Evolutionary conservation across 2,888 invertebrate species (phyloP).

Genomic region (Plagiodera versicolora): DNA sequence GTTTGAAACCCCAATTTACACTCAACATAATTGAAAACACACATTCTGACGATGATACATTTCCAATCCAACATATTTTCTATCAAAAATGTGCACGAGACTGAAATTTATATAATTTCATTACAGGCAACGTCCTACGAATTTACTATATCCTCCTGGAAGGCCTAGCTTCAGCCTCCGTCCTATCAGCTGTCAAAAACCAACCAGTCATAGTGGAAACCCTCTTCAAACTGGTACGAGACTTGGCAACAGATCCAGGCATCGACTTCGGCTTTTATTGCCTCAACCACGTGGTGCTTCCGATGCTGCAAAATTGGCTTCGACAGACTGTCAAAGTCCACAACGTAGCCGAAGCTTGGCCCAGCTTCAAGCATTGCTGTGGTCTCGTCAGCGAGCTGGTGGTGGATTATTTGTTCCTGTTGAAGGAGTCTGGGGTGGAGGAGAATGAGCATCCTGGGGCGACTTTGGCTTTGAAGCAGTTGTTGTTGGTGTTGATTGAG

Average conservation of each 20-base stretch:
- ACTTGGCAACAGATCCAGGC: slow-evolving; percentile 78
- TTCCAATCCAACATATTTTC: too few relatives aligned
- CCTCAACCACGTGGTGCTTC: slow-evolving; percentile 87
- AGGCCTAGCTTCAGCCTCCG: slow-evolving; percentile 78
- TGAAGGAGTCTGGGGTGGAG: slow-evolving; percentile 57
- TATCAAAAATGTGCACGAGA: too few relatives aligned
- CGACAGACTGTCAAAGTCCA: slow-evolving; percentile 66
- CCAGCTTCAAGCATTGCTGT: slow-evolving; percentile 93
- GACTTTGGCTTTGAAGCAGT: slow-evolving; percentile 82
- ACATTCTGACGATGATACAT: too few relatives aligned
- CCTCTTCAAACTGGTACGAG: slow-evolving; percentile 80
- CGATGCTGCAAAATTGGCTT: slow-evolving; percentile 92
- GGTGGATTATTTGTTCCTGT: slow-evolving; percentile 79
- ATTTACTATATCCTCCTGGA: slow-evolving; percentile 90
- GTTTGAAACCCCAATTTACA: too few relatives aligned
- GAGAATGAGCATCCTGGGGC: slow-evolving; percentile 57
- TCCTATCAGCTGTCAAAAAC: slow-evolving; percentile 73
- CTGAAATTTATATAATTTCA: too few relatives aligned
- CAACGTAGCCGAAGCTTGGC: slow-evolving; percentile 76
- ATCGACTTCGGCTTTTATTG: slow-evolving; percentile 88
- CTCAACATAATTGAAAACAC: too few relatives aligned
- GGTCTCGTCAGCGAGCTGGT: slow-evolving; percentile 90
- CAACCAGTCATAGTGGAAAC: slow-evolving; percentile 88
- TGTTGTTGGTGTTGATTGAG: slow-evolving; percentile 83
- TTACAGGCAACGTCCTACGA: slow-evolving; percentile 76